These are phyloP conservation scores for Lissonota sp. DNA, from an alignment of 2,888 invertebrate species.

Conservation along the genomic window DNA sequence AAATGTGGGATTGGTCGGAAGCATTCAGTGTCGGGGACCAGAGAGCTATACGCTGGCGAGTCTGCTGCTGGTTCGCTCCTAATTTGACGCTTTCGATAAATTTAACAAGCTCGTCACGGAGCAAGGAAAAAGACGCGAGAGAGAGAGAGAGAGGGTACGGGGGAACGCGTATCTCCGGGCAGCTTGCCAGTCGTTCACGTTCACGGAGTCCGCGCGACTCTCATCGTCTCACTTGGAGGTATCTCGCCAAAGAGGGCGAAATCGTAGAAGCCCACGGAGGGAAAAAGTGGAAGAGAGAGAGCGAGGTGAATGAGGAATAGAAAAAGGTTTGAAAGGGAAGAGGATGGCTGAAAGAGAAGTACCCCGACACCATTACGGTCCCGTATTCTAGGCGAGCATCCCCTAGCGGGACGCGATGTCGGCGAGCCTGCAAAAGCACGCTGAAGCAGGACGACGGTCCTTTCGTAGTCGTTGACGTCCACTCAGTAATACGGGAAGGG, in stretches of 20 bases:
- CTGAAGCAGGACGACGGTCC: slow-evolving; percentile 71
- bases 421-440: slow-evolving; percentile 68
- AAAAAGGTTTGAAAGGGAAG: slow-evolving; percentile 43
- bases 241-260: slow-evolving; percentile 64
- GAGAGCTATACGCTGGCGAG: slow-evolving; percentile 46
- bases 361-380: slow-evolving; percentile 80
- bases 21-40: slow-evolving; percentile 53
- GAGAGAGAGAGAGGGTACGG: slow-evolving; percentile 15
- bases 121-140: slow-evolving; percentile 71
- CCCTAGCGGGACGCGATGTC: slow-evolving; percentile 63
- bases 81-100: slow-evolving; percentile 83
- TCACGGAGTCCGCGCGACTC: slow-evolving; percentile 66
- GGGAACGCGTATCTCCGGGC: slow-evolving; percentile 76
- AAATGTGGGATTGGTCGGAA: slow-evolving; percentile 59
- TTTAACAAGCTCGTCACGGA: slow-evolving; percentile 83
- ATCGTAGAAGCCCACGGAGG: slow-evolving; percentile 36
- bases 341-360: slow-evolving; percentile 27
- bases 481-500: slow-evolving; percentile 80
- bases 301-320: slow-evolving; percentile 32
- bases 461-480: slow-evolving; percentile 76
- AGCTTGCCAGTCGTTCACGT: slow-evolving; percentile 77
- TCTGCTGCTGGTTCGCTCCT: slow-evolving; percentile 74
- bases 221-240: slow-evolving; percentile 70
- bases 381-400: slow-evolving; percentile 77
- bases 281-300: slow-evolving; percentile 12